Base-by-base conservation (phyloP, 2,888 invertebrate genomes). In the Orthosia gracilis region DNA sequence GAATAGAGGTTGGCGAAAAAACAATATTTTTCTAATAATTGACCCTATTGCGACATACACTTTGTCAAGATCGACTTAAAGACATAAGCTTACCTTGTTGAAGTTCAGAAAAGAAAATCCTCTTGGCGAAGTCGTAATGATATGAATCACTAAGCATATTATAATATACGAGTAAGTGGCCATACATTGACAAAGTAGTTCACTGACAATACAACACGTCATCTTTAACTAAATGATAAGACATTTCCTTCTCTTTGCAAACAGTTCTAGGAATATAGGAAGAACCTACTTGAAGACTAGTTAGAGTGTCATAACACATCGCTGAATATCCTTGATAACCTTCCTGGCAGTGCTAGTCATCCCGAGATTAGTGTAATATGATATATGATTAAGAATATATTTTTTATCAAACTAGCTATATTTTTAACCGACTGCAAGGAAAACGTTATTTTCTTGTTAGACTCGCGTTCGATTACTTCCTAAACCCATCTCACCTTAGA, bases 141-240 rank as follows among this genome's bases (percentile, higher is more conserved):
- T 57, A 72, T 74, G 63, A 80, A 63, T 80, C 63, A 74, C 45
- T 63, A 26, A 21, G 50, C 15, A 49, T 61, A 26, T 57, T 59
- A 31, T 26, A 45, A 40, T 40, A 40, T 40, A 40, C 40, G 40
- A 40, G 40, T 23, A 64, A 50, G 59, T n/a, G 58, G 62, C 7
- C 26, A 64, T 40, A 76, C 71, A 45, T 49, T 58, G 62, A 71
- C 69, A 67, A 77, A 69, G 69, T 69, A 47, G 58, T 69, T 80
- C 52, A 67, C 31, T 73, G 69, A 80, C 59, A 77, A 76, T 47
- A 65, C 57, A 57, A 70, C 70, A 55, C 69, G 75, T 69, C 81
- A 82, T 78, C 62, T 52, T 78, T 78, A 82, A 82, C 81, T 63
- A 75, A 75, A 71, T 82, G 82, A 82, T 82, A 82, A 82, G 21